Percentiles rank a stretch among this genome's conserved stretches.
These are phyloP conservation scores for Microplitis manilae DNA, from an alignment of 2,888 invertebrate species.

Conservation along the genomic window DNA sequence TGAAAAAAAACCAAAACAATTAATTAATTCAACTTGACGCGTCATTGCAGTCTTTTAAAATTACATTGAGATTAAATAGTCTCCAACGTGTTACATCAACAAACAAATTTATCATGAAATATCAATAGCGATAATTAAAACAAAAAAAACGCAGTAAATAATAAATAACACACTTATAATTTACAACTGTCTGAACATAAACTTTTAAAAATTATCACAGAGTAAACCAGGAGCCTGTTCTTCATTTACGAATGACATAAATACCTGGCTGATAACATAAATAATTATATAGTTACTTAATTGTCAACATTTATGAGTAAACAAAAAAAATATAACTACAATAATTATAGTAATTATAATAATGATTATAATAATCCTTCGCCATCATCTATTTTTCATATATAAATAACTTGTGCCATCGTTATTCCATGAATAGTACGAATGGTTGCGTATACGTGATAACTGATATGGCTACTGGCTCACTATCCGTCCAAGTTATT, in stretches of 20 bases:
- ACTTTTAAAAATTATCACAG: constrained; percentile 21
- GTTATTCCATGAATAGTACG: constrained; percentile 50
- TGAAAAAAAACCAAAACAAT: constrained; percentile 8
- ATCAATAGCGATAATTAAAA: neutral
- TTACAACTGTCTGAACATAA: neutral
- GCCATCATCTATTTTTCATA: constrained; percentile 16
- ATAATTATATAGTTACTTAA: neutral
- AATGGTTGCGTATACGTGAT: constrained; percentile 40
- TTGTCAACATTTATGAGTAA: neutral
- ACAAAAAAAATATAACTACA: neutral
- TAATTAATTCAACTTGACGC: constrained; percentile 19
- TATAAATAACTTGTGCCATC: constrained; percentile 40
- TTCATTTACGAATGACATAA: neutral
- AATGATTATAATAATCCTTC: constrained; percentile 26
- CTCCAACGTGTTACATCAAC: constrained; percentile 10
- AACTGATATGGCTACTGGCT: constrained; percentile 41
- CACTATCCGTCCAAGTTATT: constrained; percentile 31
- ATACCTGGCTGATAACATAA: neutral
- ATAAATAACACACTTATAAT: constrained; percentile 13
- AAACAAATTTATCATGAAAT: constrained; percentile 20
- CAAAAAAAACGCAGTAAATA: constrained; percentile 1
- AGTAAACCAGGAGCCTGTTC: neutral
- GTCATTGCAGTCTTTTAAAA: constrained; percentile 26
- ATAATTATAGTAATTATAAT: constrained; percentile 1
- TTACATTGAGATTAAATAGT: neutral